These are phyloP conservation scores for Propithecus coquereli DNA, from an alignment of 2,113 vertebrate species.

Conservation along the genomic window DNA sequence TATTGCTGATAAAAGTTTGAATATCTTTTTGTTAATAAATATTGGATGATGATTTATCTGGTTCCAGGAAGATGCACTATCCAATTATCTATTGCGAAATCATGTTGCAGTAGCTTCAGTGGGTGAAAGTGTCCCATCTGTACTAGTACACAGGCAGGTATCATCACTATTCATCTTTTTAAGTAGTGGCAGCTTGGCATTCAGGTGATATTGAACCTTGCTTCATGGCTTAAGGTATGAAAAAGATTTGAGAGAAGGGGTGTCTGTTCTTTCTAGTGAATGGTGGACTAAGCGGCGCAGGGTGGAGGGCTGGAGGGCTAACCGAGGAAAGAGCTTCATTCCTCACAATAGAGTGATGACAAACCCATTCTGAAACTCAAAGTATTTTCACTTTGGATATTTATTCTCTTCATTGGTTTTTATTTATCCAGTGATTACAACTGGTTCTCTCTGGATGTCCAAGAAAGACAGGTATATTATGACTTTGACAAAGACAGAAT, in stretches of 20 bases:
- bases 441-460: neutral
- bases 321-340: neutral
- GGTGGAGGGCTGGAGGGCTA: neutral
- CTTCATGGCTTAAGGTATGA: neutral
- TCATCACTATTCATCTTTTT: neutral
- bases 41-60: neutral
- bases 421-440: neutral
- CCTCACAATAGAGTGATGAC: neutral
- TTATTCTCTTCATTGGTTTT: neutral
- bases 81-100: neutral
- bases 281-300: neutral
- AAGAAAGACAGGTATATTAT: neutral
- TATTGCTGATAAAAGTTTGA: neutral
- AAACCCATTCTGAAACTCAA: neutral
- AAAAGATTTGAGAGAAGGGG: neutral
- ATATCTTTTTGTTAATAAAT: neutral
- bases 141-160: neutral
- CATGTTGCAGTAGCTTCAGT: neutral
- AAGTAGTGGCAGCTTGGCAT: neutral
- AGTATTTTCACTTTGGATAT: neutral
- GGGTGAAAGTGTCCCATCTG: neutral
- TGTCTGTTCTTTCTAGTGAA: neutral
- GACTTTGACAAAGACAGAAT: neutral
- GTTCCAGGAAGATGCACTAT: neutral
- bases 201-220: neutral